Evolutionary conservation across 2,888 invertebrate species (phyloP), one percentile per base, ranked within the genome.

Genomic region (Axea sp.): DNA sequence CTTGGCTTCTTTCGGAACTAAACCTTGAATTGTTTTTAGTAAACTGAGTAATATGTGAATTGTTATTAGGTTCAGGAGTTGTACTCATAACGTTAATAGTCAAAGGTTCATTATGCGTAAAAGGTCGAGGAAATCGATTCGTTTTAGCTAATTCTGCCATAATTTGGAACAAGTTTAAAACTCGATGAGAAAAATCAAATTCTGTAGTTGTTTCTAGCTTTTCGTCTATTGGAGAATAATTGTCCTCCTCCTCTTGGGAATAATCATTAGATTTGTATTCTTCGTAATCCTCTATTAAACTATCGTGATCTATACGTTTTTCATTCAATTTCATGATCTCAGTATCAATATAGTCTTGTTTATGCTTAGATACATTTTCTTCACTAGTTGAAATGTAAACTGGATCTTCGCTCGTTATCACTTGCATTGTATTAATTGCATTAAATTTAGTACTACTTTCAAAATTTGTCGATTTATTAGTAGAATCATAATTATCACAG

Each of bases 141-240:
- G 79, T 51, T 60, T 78, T 79, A 0, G 80, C 59, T 19, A 81
- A 65, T 8, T 80, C 79, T 1, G 77, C 76, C 82, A 81, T 81
- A 5, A 81, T 22, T 5, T 80, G 77, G 5, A 31, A 59, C 0
- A 82, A 65, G 64, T 73, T 79, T 15, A 80, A n/a, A 2, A 68
- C 67, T 1, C 35, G 59, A 55, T 69, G 57, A 3, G 47, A 17
- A 7, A 68, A 11, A 5, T 64, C 45, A 6, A 39, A 33, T 59
- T 73, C 41, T n/a, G 65, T 51, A 5, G 22, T 65, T 1, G 53
- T 24, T 8, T 64, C 64, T 0, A 17, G 7, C 1, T 37, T 57
- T 0, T 62, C 64, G 3, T 64, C 47, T 26, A 24, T 12, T 17
- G 39, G 35, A 9, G 41, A 11, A 22, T 41, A 59, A 51, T 15